These are phyloP conservation scores for Leptinotarsa juncta DNA, from an alignment of 2,888 invertebrate genomes.

Conservation along the genomic window DNA sequence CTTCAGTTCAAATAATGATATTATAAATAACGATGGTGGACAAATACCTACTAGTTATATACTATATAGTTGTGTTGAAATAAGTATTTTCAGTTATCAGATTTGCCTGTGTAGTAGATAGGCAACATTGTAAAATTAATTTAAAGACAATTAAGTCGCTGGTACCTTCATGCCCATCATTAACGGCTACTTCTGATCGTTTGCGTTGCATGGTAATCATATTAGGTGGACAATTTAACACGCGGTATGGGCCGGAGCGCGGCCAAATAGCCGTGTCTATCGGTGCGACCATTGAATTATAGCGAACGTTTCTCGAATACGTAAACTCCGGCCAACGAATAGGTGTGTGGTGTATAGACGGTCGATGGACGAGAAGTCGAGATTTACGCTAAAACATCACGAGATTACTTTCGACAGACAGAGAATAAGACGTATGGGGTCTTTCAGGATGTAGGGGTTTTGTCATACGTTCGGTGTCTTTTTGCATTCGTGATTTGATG, in stretches of 20 bases:
- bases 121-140: too few species aligned
- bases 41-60: too few species aligned
- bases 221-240: slow-evolving; percentile 16
- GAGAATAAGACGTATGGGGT: slow-evolving; percentile 1
- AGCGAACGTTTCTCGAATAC: slow-evolving; percentile 49
- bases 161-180: neutral
- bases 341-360: slow-evolving; percentile 2
- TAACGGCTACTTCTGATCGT: neutral
- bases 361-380: neutral
- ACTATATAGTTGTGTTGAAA: too few species aligned
- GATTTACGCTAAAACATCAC: slow-evolving; percentile 12
- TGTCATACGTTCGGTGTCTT: neutral
- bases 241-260: slow-evolving; percentile 3
- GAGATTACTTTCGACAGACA: slow-evolving; percentile 16
- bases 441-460: neutral
- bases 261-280: slow-evolving; percentile 12
- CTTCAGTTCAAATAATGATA: too few species aligned
- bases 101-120: too few species aligned
- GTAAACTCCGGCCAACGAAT: neutral
- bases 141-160: too few species aligned
- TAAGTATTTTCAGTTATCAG: too few species aligned
- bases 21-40: too few species aligned
- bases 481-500: neutral
- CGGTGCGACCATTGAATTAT: slow-evolving; percentile 50
- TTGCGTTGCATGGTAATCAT: slow-evolving; percentile 10